Conservation (phyloP, 2,888 invertebrate species). For the Xestia sexstrigata region DNA sequence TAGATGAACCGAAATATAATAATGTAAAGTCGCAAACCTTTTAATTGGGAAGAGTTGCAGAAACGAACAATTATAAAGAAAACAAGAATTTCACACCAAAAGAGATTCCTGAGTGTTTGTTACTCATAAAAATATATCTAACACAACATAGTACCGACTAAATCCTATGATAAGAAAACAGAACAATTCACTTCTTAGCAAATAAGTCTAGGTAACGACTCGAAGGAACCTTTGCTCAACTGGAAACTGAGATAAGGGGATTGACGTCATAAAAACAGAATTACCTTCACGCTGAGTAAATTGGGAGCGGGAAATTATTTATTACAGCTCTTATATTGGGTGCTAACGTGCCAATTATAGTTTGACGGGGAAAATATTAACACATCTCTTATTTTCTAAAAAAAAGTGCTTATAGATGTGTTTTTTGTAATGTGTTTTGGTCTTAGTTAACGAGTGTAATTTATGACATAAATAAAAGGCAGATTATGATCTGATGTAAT, state of each 20-base stretch:
- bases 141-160: background rate
- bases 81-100: background rate
- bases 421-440: background rate
- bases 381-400: background rate
- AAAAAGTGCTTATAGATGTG: background rate
- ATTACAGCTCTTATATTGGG: slow-evolving; percentile 36
- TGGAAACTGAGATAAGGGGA: slow-evolving; percentile 87
- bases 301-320: slow-evolving; percentile 64
- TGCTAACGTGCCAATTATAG: slow-evolving; percentile 37
- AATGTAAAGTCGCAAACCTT: background rate
- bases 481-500: background rate
- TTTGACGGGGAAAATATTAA: slow-evolving; percentile 6
- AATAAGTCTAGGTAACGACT: slow-evolving; percentile 64
- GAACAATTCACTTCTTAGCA: slow-evolving; percentile 21
- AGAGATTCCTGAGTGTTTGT: background rate
- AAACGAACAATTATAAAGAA: background rate
- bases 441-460: background rate
- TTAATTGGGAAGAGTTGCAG: background rate
- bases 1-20: background rate
- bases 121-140: background rate
- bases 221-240: slow-evolving; percentile 70
- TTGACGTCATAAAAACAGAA: slow-evolving; percentile 83
- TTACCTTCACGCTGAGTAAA: slow-evolving; percentile 66
- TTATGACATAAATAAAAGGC: background rate
- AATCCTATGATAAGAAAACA: slow-evolving; percentile 19